Evolutionary conservation across 2,113 vertebrate genomes (phyloP).

Genomic region (Sturnus vulgaris): DNA sequence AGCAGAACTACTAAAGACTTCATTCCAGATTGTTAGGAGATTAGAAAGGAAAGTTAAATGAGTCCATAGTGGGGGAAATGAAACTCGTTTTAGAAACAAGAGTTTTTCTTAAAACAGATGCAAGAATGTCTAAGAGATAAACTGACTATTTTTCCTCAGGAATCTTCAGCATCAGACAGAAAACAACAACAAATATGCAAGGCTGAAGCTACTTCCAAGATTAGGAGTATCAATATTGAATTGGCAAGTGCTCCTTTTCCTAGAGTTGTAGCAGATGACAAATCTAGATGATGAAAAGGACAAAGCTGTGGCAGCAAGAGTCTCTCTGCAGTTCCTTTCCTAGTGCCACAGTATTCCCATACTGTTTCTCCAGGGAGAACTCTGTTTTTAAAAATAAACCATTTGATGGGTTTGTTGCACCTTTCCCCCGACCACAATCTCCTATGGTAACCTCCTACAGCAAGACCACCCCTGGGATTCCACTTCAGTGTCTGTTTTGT

Average conservation of each 20-base stretch:
- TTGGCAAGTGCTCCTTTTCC: background rate
- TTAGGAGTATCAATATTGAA: background rate
- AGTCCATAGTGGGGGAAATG: constrained; percentile 33
- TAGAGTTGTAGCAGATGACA: background rate
- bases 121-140: constrained; percentile 15
- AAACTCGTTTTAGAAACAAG: constrained; percentile 65
- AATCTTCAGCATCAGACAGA: constrained; percentile 26
- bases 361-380: background rate
- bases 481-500: background rate
- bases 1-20: constrained; percentile 55
- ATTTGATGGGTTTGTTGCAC: background rate
- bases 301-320: background rate
- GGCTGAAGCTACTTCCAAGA: background rate
- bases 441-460: background rate
- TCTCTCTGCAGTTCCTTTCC: background rate
- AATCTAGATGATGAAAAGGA: background rate
- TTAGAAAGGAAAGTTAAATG: constrained; percentile 70
- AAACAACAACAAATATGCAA: background rate
- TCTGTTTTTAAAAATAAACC: background rate
- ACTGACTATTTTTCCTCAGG: constrained; percentile 9
- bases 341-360: background rate
- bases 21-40: constrained; percentile 51
- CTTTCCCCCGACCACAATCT: background rate
- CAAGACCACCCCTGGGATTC: background rate
- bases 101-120: constrained; percentile 31